These are phyloP conservation scores for Callyntrura guangdongensis DNA, from an alignment of 2,888 invertebrate genomes.

Conservation along the genomic window DNA sequence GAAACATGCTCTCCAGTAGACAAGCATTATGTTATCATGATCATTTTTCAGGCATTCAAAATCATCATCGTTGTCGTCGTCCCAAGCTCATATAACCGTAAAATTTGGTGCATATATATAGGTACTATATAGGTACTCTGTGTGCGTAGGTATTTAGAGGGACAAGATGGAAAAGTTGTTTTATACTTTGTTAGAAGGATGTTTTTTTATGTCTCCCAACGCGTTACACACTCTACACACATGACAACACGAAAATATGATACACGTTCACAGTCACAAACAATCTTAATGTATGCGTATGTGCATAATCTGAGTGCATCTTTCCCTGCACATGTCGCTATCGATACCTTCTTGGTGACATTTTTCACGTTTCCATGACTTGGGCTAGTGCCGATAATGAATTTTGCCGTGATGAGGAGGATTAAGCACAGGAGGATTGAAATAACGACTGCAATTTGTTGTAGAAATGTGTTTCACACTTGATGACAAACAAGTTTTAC, in stretches of 20 bases:
- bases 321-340: not conserved
- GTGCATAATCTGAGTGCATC: not conserved
- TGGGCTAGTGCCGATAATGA: slow-evolving; percentile 36
- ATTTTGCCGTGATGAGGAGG: slow-evolving; percentile 3
- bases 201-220: too few relatives aligned
- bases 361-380: not conserved
- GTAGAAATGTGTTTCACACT: slow-evolving; percentile 70
- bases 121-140: too few relatives aligned
- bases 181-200: not conserved
- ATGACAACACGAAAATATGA: too few relatives aligned
- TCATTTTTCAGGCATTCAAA: slow-evolving; percentile 24
- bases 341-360: slow-evolving; percentile 3
- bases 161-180: too few relatives aligned
- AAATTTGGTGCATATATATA: not conserved
- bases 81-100: slow-evolving; percentile 45
- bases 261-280: not conserved
- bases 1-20: slow-evolving; percentile 73
- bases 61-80: not conserved
- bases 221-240: not conserved
- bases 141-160: too few relatives aligned
- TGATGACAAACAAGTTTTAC: slow-evolving; percentile 59
- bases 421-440: slow-evolving; percentile 6
- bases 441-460: slow-evolving; percentile 52
- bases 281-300: not conserved
- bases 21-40: slow-evolving; percentile 50